Evolutionary conservation across 2,797 vertebrate genomes (phyloP).

Genomic region (Orestias chungarensis): DNA sequence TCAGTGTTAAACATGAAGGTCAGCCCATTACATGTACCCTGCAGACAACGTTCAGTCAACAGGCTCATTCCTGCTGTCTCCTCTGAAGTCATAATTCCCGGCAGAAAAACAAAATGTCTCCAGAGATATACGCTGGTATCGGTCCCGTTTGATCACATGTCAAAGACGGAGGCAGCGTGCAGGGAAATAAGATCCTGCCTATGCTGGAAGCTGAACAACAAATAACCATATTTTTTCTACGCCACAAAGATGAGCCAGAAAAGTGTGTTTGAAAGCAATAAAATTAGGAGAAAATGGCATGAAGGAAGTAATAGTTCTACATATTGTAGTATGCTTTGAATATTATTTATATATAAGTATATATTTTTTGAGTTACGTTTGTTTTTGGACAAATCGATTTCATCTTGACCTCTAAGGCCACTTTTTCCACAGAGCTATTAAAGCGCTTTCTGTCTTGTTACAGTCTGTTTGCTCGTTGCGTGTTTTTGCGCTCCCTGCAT

Average conservation of each 20-base stretch:
- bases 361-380: background rate
- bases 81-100: conserved; percentile 25
- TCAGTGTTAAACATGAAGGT: conserved; percentile 66
- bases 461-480: background rate
- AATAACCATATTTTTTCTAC: background rate
- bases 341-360: no score
- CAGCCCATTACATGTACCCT: conserved; percentile 56
- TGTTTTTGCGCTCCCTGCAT: background rate
- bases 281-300: background rate
- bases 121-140: conserved; percentile 23
- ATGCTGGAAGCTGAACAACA: conserved; percentile 6
- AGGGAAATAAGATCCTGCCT: background rate
- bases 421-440: background rate
- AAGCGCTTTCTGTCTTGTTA: background rate
- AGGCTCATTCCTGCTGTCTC: conserved; percentile 51
- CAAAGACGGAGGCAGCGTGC: background rate
- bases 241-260: background rate
- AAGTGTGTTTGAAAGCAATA: background rate
- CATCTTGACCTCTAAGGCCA: background rate
- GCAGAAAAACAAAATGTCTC: conserved; percentile 48
- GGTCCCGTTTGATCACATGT: conserved; percentile 14
- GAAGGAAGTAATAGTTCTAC: background rate
- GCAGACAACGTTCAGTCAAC: conserved; percentile 47
- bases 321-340: background rate
- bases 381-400: background rate